Percentiles rank a stretch among this genome's conserved stretches.
Evolutionary conservation across 2,888 invertebrate species (phyloP).

Genomic region (Acleris holmiana): DNA sequence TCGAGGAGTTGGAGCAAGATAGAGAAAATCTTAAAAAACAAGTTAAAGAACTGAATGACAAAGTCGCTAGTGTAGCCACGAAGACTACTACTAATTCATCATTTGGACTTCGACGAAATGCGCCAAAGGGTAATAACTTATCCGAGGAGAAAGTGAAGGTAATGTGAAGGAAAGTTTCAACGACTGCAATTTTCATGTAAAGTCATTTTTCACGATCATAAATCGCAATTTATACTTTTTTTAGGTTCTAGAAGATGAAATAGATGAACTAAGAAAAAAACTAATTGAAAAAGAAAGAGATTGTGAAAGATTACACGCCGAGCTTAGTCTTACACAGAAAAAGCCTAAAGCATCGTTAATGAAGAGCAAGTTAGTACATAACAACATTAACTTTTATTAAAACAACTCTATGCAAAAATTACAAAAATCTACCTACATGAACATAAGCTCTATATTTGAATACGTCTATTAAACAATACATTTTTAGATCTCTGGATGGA

Average conservation of each 20-base stretch:
- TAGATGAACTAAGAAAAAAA: slow-evolving; percentile 89
- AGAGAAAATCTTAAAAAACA: slow-evolving; percentile 89
- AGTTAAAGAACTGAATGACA: slow-evolving; percentile 90
- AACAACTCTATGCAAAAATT: too few species aligned
- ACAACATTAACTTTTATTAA: too few species aligned
- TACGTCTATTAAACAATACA: slow-evolving; percentile 17
- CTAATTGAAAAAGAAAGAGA: slow-evolving; percentile 93
- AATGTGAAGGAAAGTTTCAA: neutral
- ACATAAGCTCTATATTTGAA: neutral
- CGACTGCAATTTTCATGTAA: too few species aligned
- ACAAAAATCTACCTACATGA: neutral
- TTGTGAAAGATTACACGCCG: slow-evolving; percentile 90
- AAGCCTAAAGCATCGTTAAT: slow-evolving; percentile 85
- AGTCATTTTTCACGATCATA: neutral
- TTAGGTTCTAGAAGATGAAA: slow-evolving; percentile 88
- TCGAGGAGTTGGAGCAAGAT: slow-evolving; percentile 92
- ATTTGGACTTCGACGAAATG: slow-evolving; percentile 60
- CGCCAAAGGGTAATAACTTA: slow-evolving; percentile 75
- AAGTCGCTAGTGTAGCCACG: slow-evolving; percentile 80
- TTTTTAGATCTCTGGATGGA: slow-evolving; percentile 84
- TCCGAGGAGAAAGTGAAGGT: slow-evolving; percentile 88
- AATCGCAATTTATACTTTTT: slow-evolving; percentile 37
- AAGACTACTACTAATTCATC: slow-evolving; percentile 65
- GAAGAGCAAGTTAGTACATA: slow-evolving; percentile 85
- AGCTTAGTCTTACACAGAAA: slow-evolving; percentile 86